Percentiles rank a stretch among this genome's conserved stretches.
These are phyloP conservation scores for Palythoa grandis DNA, from an alignment of 92 coral and sea anemone species.

Conservation along the genomic window DNA sequence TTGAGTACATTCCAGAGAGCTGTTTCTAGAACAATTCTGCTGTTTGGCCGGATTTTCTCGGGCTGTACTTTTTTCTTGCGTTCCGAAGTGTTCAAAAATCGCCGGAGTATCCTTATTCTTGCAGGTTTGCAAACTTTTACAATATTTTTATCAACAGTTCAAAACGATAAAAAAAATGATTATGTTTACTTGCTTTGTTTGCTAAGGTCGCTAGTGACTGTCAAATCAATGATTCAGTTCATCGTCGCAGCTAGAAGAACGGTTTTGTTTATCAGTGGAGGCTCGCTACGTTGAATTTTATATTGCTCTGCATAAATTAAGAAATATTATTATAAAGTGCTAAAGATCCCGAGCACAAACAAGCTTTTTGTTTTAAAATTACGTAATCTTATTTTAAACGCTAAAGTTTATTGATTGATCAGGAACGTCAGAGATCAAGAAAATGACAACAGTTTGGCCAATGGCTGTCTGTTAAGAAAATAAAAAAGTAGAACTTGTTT, in stretches of 20 bases:
- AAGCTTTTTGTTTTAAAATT: too few species aligned
- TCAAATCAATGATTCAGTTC: not conserved
- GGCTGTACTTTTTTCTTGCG: not conserved
- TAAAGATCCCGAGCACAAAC: too few species aligned
- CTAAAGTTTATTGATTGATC: too few species aligned
- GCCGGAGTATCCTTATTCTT: not conserved
- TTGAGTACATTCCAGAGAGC: not conserved
- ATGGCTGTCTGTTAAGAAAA: too few species aligned
- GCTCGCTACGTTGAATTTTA: not conserved
- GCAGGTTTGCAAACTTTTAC: constrained; percentile 5
- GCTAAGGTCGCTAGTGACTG: not conserved
- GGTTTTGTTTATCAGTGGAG: not conserved
- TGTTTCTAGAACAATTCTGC: not conserved
- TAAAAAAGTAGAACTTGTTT: too few species aligned
- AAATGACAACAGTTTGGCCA: too few species aligned
- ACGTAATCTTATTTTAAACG: too few species aligned
- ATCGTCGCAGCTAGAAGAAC: not conserved
- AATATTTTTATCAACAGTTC: not conserved
- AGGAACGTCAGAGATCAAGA: too few species aligned
- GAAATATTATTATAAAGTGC: too few species aligned
- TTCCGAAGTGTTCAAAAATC: not conserved
- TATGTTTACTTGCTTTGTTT: not conserved
- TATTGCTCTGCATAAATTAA: too few species aligned
- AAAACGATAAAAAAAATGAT: too few species aligned
- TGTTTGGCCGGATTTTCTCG: not conserved